Evolutionary conservation across 2,113 vertebrate species (phyloP).

Genomic region (Macrotus californicus): DNA sequence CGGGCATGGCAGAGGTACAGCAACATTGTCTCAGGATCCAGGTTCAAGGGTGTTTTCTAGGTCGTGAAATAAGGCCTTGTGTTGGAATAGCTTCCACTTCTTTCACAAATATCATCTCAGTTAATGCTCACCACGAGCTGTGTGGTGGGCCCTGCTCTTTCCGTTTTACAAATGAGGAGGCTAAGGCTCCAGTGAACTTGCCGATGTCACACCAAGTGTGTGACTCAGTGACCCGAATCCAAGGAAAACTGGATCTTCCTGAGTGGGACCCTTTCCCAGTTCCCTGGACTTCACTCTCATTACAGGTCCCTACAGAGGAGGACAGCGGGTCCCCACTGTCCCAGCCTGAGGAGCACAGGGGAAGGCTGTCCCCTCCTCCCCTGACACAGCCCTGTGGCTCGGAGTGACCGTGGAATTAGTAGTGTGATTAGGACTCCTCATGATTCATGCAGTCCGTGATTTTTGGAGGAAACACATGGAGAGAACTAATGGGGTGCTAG

Average conservation of each 20-base stretch:
- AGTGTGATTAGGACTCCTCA: background rate
- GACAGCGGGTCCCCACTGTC: background rate
- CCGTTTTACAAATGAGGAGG: background rate
- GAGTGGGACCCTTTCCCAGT: background rate
- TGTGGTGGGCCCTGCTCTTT: background rate
- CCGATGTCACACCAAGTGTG: background rate
- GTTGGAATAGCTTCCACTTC: background rate
- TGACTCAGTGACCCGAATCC: background rate
- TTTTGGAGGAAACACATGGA: background rate
- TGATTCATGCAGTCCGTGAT: background rate
- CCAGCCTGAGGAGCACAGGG: too few species aligned
- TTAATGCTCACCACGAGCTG: background rate
- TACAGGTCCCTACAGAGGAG: background rate
- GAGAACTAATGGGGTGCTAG: too few species aligned
- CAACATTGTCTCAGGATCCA: background rate
- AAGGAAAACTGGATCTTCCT: background rate
- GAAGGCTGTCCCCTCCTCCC: too few species aligned
- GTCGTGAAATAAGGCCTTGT: background rate
- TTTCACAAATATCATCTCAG: background rate
- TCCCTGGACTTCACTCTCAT: background rate
- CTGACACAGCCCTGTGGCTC: background rate
- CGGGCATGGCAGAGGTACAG: background rate
- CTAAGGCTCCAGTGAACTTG: background rate
- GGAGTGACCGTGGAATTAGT: rapidly evolving
- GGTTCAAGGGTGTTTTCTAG: background rate